Base-by-base conservation (phyloP, 2,888 invertebrate genomes). In the Rhagophthalmus giganteus region DNA sequence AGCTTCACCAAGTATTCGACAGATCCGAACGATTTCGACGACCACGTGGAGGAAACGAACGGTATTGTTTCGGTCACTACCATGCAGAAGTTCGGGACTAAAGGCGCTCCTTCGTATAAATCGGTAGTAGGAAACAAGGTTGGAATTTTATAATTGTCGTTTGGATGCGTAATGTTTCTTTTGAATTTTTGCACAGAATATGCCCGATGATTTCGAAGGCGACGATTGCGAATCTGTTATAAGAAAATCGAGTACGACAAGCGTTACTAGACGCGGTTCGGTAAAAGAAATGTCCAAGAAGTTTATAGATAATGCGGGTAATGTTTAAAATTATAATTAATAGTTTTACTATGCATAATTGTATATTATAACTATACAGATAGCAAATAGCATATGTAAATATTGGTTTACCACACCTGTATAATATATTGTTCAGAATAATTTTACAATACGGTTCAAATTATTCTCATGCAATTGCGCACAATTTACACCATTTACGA, bases 281-380 rank as follows among this genome's bases (percentile, higher is more conserved):
- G 86, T 88, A 8, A 87, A 87, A 68, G 87, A 86, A 45, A 79
- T 88, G 56, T 86, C 87, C n/a, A 86, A 88, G 68, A 88, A 87
- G 71, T 88, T 85, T 68, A 85, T 86, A 63, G 86, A 87, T 66
- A 87, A 83, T 70, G 80, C 84, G 63, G 78, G 79, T 78, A 63
- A 62, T 58, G 16, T 11, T 13, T 26, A 38, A 7, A 1, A 16
- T 15, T 25, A 15, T 16, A 4, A 28, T 2, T n/a, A n/a, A n/a
- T n/a, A n/a, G n/a, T n/a, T n/a, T n/a, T n/a, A n/a, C n/a, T n/a
- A n/a, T n/a, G n/a, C n/a, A n/a, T n/a, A n/a, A n/a, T n/a, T n/a
- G n/a, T n/a, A n/a, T n/a, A n/a, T n/a, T n/a, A n/a, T n/a, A n/a
- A n/a, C n/a, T n/a, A n/a, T n/a, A n/a, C n/a, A n/a, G n/a, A n/a